Percentiles rank a stretch among this genome's conserved stretches.
phyloP scores from a whole-genome alignment of 2,797 vertebrate species.

The Peromyscus eremicus region DNA sequence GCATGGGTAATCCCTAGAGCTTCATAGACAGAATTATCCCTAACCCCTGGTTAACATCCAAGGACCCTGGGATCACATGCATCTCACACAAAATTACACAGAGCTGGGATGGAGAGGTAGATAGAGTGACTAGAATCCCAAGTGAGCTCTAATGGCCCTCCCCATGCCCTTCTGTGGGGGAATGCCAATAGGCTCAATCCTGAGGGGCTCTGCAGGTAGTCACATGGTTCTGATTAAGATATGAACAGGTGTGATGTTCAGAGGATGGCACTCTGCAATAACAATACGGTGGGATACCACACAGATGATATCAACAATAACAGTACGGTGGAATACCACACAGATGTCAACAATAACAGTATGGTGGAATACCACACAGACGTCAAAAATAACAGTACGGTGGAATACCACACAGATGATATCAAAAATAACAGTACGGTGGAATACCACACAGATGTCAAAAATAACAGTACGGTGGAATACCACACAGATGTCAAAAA shows the following conservation, averaged over 20 bases:
- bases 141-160: neutral
- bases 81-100: neutral
- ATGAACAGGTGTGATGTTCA: neutral
- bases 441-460: neutral
- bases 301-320: neutral
- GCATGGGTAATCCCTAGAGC: neutral
- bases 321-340: neutral
- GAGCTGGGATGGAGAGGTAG: neutral
- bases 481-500: neutral
- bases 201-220: neutral
- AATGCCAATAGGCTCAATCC: neutral
- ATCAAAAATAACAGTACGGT: neutral
- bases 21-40: neutral
- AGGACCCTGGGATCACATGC: neutral
- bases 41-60: too few species aligned
- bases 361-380: neutral
- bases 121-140: neutral
- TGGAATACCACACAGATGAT: neutral
- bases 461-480: neutral
- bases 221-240: neutral
- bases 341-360: neutral
- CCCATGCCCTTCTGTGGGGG: neutral
- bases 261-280: neutral
- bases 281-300: neutral
- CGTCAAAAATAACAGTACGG: neutral